These are phyloP conservation scores for Mesoligia furuncula DNA, from an alignment of 2,888 invertebrate genomes.

Conservation along the genomic window DNA sequence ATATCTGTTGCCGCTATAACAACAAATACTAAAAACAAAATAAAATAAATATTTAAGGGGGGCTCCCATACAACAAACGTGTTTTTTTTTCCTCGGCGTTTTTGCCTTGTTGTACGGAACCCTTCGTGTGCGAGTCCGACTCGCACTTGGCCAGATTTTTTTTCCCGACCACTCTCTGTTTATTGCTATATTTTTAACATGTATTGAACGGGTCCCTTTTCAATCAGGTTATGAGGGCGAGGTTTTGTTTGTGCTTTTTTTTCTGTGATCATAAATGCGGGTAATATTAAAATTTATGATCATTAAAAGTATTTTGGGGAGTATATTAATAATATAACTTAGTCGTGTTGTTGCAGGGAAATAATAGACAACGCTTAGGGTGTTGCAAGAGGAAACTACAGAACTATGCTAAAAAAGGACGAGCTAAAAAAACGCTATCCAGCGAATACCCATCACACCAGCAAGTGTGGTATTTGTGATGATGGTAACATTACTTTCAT, in stretches of 20 bases:
- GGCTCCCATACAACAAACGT: no score
- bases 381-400: background rate
- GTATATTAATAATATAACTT: conserved; percentile 19
- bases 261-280: conserved; percentile 50
- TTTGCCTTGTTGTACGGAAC: no score
- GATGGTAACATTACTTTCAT: background rate
- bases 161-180: conserved; percentile 63
- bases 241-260: conserved; percentile 47
- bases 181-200: conserved; percentile 71
- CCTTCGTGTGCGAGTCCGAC: no score
- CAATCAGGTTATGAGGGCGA: conserved; percentile 66
- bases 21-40: no score
- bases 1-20: no score
- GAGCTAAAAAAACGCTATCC: no score
- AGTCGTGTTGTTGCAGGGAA: background rate
- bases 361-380: background rate
- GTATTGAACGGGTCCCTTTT: conserved; percentile 59
- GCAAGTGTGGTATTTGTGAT: background rate
- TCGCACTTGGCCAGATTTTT: no score
- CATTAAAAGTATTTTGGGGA: conserved; percentile 32
- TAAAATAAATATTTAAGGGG: no score
- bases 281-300: conserved; percentile 26
- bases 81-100: no score
- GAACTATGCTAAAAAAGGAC: background rate
- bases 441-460: background rate